phyloP scores from a whole-genome alignment of 2,113 vertebrate genomes.

The Capreolus pygargus region DNA sequence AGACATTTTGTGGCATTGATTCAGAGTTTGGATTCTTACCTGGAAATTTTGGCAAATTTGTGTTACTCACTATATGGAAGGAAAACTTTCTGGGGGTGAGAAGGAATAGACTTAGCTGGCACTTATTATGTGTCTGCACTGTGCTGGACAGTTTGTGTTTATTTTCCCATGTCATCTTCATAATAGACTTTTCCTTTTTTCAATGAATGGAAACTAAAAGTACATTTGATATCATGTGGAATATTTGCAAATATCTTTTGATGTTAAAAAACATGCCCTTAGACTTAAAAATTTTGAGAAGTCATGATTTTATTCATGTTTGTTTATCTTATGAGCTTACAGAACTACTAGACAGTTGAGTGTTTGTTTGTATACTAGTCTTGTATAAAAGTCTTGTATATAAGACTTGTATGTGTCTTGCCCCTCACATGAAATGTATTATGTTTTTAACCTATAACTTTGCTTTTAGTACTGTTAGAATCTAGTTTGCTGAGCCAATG shows the following conservation, averaged over 20 bases:
- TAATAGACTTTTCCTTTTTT: background rate
- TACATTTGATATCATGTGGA: background rate
- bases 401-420: background rate
- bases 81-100: background rate
- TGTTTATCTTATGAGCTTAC: background rate
- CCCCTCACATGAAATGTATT: background rate
- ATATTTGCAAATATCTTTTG: background rate
- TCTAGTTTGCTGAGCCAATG: background rate
- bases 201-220: background rate
- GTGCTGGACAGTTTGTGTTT: background rate
- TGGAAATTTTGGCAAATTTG: background rate
- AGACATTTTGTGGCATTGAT: background rate
- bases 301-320: background rate
- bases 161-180: background rate
- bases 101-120: background rate
- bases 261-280: background rate
- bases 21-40: background rate
- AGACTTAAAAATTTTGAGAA: constrained; percentile 1
- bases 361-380: background rate
- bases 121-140: background rate
- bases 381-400: too few relatives aligned
- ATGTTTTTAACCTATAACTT: background rate
- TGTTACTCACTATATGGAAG: background rate
- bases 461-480: background rate
- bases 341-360: background rate